These are phyloP conservation scores for Nephrocerus scutellatus DNA, from an alignment of 2,888 invertebrate genomes.

Conservation along the genomic window DNA sequence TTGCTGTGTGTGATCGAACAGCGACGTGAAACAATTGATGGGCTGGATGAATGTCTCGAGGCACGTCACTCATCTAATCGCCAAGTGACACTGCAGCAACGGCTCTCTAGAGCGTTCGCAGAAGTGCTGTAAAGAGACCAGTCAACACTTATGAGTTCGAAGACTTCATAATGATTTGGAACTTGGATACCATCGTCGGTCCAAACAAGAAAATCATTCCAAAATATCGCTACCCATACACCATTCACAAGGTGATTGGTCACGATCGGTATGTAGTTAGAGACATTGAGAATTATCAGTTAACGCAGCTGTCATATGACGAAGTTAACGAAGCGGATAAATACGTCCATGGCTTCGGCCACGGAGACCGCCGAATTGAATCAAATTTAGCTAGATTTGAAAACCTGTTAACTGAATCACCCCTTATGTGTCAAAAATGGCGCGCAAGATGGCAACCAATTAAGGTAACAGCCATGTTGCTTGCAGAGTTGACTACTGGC, in stretches of 20 bases:
- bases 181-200: conserved; percentile 9
- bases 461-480: too few species aligned
- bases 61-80: background rate
- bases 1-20: conserved; percentile 8
- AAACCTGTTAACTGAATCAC: too few species aligned
- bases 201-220: conserved; percentile 7
- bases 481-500: too few species aligned
- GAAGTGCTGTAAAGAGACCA: too few species aligned
- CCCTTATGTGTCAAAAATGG: too few species aligned
- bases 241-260: background rate
- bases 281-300: conserved; percentile 2
- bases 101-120: background rate
- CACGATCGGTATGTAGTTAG: conserved; percentile 7
- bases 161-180: conserved; percentile 6
- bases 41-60: conserved; percentile 2
- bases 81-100: background rate
- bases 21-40: background rate
- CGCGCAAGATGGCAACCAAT: too few species aligned
- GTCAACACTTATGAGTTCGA: too few species aligned
- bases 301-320: conserved; percentile 10
- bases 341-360: too few species aligned
- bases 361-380: too few species aligned
- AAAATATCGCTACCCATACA: conserved; percentile 5
- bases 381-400: too few species aligned
- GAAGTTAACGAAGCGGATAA: conserved; percentile 6